Conservation (phyloP, 2,888 invertebrate species). For the Orthosia gothica region DNA sequence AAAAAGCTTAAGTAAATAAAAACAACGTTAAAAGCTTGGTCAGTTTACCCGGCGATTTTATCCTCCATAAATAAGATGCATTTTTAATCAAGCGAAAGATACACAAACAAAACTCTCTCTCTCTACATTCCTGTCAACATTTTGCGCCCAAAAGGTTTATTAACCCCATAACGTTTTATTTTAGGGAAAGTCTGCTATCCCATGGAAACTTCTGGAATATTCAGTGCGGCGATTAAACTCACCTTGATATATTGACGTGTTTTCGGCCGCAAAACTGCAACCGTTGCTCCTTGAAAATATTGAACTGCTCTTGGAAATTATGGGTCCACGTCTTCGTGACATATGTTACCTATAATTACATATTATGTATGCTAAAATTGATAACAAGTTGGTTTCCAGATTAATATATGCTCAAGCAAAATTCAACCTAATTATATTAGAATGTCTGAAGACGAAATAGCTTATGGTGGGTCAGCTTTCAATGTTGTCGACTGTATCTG, state of each 20-base stretch:
- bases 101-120: conserved; percentile 6
- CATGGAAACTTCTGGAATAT: conserved; percentile 33
- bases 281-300: conserved; percentile 45
- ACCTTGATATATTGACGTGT: conserved; percentile 46
- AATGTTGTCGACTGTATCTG: too few species aligned
- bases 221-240: conserved; percentile 10
- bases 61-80: conserved; percentile 38
- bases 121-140: conserved; percentile 1
- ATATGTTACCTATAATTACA: background rate
- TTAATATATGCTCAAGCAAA: too few species aligned
- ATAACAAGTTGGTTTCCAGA: too few species aligned
- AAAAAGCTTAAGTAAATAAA: conserved; percentile 40
- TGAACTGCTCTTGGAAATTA: conserved; percentile 30
- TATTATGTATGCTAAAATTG: too few species aligned
- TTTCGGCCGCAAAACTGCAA: conserved; percentile 26
- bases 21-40: conserved; percentile 36
- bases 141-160: conserved; percentile 23
- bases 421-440: too few species aligned
- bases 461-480: too few species aligned
- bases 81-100: conserved; percentile 44
- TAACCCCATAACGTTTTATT: conserved; percentile 26
- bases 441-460: too few species aligned
- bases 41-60: conserved; percentile 7
- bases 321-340: background rate
- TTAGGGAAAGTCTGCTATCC: conserved; percentile 12